Conservation (phyloP, 2,113 vertebrate species). For the Varanus salvator region DNA sequence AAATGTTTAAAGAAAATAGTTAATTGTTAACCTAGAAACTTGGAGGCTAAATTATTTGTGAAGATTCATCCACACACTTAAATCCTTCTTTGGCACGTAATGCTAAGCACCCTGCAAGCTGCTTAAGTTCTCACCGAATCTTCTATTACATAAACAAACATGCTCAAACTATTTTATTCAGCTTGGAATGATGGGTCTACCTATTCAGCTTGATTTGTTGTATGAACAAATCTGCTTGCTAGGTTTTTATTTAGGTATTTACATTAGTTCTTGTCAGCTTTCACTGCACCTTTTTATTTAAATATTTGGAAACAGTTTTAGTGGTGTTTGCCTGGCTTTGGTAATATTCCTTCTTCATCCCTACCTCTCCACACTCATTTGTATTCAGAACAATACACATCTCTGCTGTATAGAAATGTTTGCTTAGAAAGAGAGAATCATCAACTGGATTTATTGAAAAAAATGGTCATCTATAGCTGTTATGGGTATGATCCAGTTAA, state of each 20-base stretch:
- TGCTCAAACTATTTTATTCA: conserved; percentile 56
- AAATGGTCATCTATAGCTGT: neutral
- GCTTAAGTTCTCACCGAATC: conserved; percentile 62
- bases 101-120: conserved; percentile 66
- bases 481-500: neutral
- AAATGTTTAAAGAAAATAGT: conserved; percentile 15
- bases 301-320: conserved; percentile 1
- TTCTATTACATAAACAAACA: conserved; percentile 68
- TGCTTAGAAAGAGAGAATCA: conserved; percentile 20
- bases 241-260: neutral
- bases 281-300: conserved; percentile 1
- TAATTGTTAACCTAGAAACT: conserved; percentile 17
- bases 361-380: neutral
- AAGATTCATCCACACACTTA: conserved; percentile 44
- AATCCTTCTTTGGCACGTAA: conserved; percentile 61
- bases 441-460: neutral
- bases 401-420: neutral
- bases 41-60: conserved; percentile 38
- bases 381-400: neutral
- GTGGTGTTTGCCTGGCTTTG: neutral
- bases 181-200: conserved; percentile 32
- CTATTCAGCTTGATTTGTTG: neutral
- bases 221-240: neutral
- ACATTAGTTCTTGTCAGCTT: neutral
- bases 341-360: neutral